These are phyloP conservation scores for Sebastes variabilis DNA, from an alignment of 2,797 vertebrate genomes.

Conservation along the genomic window DNA sequence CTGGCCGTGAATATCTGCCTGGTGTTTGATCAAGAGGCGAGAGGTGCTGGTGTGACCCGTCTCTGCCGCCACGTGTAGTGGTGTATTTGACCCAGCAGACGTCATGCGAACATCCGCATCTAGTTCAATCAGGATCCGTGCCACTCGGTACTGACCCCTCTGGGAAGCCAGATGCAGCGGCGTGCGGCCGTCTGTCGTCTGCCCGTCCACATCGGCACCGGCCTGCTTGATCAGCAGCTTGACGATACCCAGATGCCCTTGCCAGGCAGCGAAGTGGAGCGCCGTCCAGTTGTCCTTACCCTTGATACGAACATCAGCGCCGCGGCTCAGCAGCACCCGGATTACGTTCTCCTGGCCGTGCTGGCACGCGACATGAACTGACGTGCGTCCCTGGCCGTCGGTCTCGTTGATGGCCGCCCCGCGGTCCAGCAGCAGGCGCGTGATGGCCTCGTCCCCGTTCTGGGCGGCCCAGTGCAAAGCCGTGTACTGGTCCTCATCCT, in stretches of 20 bases:
- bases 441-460: conserved; percentile 91
- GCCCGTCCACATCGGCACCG: conserved; percentile 85
- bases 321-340: conserved; percentile 90
- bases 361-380: conserved; percentile 94
- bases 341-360: conserved; percentile 94
- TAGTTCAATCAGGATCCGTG: conserved; percentile 93
- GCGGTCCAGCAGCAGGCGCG: conserved; percentile 90
- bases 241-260: conserved; percentile 92
- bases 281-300: conserved; percentile 94
- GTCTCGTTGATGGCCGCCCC: conserved; percentile 87
- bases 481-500: conserved; percentile 97
- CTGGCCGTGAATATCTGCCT: conserved; percentile 79
- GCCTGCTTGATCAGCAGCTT: conserved; percentile 94
- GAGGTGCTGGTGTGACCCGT: conserved; percentile 97
- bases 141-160: conserved; percentile 94
- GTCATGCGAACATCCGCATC: conserved; percentile 80
- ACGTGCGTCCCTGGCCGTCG: conserved; percentile 94
- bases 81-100: conserved; percentile 78
- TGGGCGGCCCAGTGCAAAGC: conserved; percentile 96
- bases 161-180: conserved; percentile 94
- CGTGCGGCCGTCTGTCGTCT: conserved; percentile 90
- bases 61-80: conserved; percentile 92
- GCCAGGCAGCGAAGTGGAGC: conserved; percentile 94
- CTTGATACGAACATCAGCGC: conserved; percentile 84
- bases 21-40: conserved; percentile 90